phyloP scores from a whole-genome alignment of 2,797 vertebrate genomes.

The Helarctos malayanus region DNA sequence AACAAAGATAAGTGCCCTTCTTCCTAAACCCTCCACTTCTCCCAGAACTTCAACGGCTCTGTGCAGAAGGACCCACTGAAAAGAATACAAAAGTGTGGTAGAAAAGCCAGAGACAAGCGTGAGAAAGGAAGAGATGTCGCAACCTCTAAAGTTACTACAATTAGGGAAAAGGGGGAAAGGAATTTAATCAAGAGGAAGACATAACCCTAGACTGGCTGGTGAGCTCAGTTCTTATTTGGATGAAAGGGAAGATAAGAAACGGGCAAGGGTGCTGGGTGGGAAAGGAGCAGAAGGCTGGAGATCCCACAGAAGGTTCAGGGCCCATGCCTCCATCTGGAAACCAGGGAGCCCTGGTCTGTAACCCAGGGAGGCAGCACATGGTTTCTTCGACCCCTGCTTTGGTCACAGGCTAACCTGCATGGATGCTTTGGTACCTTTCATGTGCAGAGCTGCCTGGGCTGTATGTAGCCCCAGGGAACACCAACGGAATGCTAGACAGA shows the following conservation, averaged over 20 bases:
- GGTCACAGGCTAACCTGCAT: background rate
- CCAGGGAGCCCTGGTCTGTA: background rate
- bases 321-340: background rate
- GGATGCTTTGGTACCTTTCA: accelerated
- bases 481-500: background rate
- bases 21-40: background rate
- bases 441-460: background rate
- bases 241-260: background rate
- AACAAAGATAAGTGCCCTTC: background rate
- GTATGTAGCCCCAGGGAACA: background rate
- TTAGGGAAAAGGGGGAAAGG: background rate
- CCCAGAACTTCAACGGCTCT: background rate
- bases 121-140: background rate
- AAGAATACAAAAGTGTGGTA: background rate
- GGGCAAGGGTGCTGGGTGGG: too few species aligned
- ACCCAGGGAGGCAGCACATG: too few species aligned
- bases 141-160: background rate
- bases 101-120: background rate
- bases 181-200: background rate
- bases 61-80: background rate
- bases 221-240: background rate
- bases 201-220: too few species aligned
- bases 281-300: background rate
- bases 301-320: background rate
- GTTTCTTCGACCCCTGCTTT: background rate